A percentile compares a stretch with the other conserved stretches of the same genome.
These are phyloP conservation scores for Lomographa bimaculata DNA, from an alignment of 2,888 invertebrate genomes.

Conservation along the genomic window DNA sequence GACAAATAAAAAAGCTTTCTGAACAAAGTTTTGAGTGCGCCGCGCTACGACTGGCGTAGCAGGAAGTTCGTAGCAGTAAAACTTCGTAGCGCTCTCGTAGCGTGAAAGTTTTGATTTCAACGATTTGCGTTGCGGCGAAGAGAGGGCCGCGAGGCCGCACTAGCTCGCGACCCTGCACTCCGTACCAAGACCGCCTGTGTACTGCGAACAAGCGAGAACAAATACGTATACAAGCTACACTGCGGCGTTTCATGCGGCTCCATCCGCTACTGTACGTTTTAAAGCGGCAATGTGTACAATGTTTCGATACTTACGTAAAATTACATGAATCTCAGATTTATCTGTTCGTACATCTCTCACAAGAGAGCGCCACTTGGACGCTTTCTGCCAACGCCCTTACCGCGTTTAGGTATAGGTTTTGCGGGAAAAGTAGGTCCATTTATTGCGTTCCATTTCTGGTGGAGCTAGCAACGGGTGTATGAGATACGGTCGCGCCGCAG, in stretches of 20 bases:
- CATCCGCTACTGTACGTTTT: neutral
- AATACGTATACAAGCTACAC: constrained; percentile 10
- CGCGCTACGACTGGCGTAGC: constrained; percentile 78
- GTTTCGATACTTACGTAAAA: constrained; percentile 20
- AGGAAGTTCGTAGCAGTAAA: constrained; percentile 83
- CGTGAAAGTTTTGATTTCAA: constrained; percentile 84
- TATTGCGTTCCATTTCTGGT: constrained; percentile 65
- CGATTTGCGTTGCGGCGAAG: constrained; percentile 81
- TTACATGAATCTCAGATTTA: constrained; percentile 58
- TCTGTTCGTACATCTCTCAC: constrained; percentile 79
- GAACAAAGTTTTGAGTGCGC: constrained; percentile 81
- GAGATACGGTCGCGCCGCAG: constrained; percentile 46
- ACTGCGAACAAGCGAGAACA: constrained; percentile 1
- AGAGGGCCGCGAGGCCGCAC: constrained; percentile 75
- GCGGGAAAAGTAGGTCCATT: constrained; percentile 53
- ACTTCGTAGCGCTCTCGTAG: constrained; percentile 83
- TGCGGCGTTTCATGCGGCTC: constrained; percentile 9
- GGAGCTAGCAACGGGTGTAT: constrained; percentile 38
- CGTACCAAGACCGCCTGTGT: constrained; percentile 36
- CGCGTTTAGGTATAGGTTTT: constrained; percentile 62
- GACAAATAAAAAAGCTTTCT: constrained; percentile 81
- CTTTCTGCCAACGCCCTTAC: constrained; percentile 72
- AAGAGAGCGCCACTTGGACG: constrained; percentile 80
- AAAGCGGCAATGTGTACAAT: constrained; percentile 49
- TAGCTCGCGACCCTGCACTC: constrained; percentile 69